Evolutionary conservation across 2,113 vertebrate genomes (phyloP).

Genomic region (Sceloporus tristichus): DNA sequence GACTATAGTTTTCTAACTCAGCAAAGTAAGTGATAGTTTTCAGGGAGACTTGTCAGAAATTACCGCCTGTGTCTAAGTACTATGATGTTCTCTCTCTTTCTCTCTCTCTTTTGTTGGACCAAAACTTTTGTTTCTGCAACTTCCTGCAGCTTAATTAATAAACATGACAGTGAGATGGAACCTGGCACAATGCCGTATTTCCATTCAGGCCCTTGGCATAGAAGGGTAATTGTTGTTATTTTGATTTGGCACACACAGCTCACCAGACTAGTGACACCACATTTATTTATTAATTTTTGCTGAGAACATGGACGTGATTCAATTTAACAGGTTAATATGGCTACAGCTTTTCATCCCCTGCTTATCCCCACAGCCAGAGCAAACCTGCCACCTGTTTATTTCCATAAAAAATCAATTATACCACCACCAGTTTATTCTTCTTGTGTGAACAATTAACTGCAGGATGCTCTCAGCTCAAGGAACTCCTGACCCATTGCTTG

Average conservation of each 20-base stretch:
- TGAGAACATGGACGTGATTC: conserved; percentile 67
- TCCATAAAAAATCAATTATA: conserved; percentile 87
- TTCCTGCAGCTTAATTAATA: conserved; percentile 76
- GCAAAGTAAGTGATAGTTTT: neutral
- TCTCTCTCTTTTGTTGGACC: conserved; percentile 25
- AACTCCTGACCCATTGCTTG: neutral
- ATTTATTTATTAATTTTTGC: conserved; percentile 38
- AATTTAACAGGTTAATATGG: conserved; percentile 83
- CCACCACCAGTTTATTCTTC: conserved; percentile 75
- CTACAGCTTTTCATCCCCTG: conserved; percentile 62
- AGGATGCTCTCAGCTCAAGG: conserved; percentile 65
- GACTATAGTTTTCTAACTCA: neutral
- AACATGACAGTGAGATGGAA: conserved; percentile 61
- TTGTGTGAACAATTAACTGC: conserved; percentile 76
- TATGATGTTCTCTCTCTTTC: conserved; percentile 12
- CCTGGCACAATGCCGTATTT: conserved; percentile 66
- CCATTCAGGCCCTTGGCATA: conserved; percentile 62
- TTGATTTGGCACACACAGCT: conserved; percentile 79
- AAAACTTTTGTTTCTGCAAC: conserved; percentile 63
- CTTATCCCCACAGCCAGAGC: conserved; percentile 71
- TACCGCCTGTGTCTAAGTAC: conserved; percentile 16
- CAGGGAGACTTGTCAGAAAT: conserved; percentile 30
- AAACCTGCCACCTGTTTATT: conserved; percentile 87
- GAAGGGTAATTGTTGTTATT: conserved; percentile 76
- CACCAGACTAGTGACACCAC: conserved; percentile 66